Base-by-base conservation (phyloP, 2,888 invertebrate genomes). In the Nymphalis polychloros region DNA sequence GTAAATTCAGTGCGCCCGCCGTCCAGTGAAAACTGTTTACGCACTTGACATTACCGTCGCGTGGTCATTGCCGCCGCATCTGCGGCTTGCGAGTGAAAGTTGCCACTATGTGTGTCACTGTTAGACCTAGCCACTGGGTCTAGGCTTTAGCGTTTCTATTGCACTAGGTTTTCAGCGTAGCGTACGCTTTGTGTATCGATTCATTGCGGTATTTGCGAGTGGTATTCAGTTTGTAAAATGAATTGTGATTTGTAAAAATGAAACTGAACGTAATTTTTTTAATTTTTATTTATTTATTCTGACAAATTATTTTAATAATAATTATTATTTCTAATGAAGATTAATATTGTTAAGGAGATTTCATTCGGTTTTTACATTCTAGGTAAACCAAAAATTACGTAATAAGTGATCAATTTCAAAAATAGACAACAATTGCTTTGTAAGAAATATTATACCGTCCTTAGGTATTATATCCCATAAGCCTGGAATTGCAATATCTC, bases 41-140 rank as follows among this genome's bases (percentile, higher is more conserved):
- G 84, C 85, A 86, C 87, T 89, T 89, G 88, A 88, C 88, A 85
- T 84, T 82, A 79, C 75, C 66, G 61, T 73, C 76, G 83, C 84
- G 83, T 86, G 88, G 89, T 87, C 89, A 89, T 84, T 88, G 89
- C 82, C 86, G 84, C 53, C 53, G 53, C 53, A 55, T 55, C 53
- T 55, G 53, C 53, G 31, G 52, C 23, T 23, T 52, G 84, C 83
- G 62, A 70, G 72, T 70, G 73, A 66, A 72, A 72, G 72, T 72
- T 50, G 64, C 48, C 52, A 48, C 65, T 57, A 59, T 63, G 64
- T 68, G 66, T 73, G 70, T 72, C 70, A 72, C 66, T 20, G 62
- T 50, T 57, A 64, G 70, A 68, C 67, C 72, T 68, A 70, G 70
- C 68, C 65, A 72, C 50, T 69, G 63, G 62, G 72, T 67, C 72